Evolutionary conservation across 2,113 vertebrate genomes (phyloP), one percentile per base, ranked within the genome.

Genomic region (Pelodiscus sinensis): DNA sequence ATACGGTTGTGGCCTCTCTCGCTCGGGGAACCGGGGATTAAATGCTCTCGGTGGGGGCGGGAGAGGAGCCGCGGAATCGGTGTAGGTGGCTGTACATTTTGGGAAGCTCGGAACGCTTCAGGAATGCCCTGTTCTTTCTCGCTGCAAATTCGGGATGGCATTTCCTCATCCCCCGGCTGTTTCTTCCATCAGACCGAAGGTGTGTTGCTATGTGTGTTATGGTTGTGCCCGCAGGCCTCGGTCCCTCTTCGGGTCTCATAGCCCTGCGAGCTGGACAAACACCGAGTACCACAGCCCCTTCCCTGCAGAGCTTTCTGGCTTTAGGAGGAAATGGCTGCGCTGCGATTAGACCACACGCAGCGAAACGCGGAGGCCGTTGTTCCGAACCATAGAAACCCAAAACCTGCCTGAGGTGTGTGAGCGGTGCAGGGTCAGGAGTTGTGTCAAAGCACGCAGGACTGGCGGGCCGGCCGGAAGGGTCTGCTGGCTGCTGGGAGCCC

Each of bases 141-240:
- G 71, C 1, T 22, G 79, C 13, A 16, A 8, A 5, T 16, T 31
- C 35, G 60, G 29, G 50, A 60, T 0, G 0, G 22, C 0, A 0
- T 75, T 90, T 51, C 71, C 71, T 0, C 19, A 84, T 57, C 54
- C 10, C 44, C 1, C 1, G 27, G 62, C 6, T 18, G 82, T 0
- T 1, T 65, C 90, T 62, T 21, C 1, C 87, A 11, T 57, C 0
- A 1, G 2, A 71, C 9, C 2, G 1, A 11, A 80, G 44, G 10
- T 14, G 38, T 15, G 0, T 25, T 62, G 60, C 11, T 79, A 9
- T 68, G 71, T 83, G 62, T 9, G 2, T 13, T 50, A 56, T 82
- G n/a, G 8, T 4, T 18, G n/a, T 84, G 24, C 65, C 58, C 60
- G 1, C 6, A 12, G 58, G 87, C 78, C 60, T 78, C 56, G 22